A percentile compares a stretch with the other conserved stretches of the same genome.
Evolutionary conservation across 2,888 invertebrate species (phyloP).

Genomic region (Lasioglossum malachurum): DNA sequence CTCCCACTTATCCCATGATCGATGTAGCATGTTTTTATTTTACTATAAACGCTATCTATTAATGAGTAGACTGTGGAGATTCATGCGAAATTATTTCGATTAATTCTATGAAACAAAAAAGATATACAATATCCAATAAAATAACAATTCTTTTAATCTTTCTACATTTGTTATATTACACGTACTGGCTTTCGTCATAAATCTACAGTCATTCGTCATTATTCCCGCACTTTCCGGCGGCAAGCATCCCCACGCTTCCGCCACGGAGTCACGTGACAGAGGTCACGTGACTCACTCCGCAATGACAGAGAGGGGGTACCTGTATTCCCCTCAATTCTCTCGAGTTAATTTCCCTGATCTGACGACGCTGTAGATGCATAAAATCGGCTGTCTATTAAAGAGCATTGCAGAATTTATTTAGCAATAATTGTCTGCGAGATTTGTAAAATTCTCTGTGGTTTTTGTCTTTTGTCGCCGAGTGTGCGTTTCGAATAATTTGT

Average conservation of each 20-base stretch:
- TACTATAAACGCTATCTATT: not conserved
- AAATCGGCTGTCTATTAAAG: not conserved
- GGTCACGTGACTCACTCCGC: too few species aligned
- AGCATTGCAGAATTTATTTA: too few species aligned
- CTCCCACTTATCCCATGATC: not conserved
- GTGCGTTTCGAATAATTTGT: conserved; percentile 22
- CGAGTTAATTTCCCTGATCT: too few species aligned
- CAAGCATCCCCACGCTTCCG: too few species aligned
- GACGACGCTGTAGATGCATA: not conserved
- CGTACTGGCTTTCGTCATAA: not conserved
- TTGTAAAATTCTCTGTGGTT: not conserved
- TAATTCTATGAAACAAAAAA: not conserved
- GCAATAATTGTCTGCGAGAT: not conserved
- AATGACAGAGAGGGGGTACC: too few species aligned
- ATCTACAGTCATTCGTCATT: too few species aligned
- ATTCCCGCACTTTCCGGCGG: too few species aligned
- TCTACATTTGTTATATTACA: not conserved
- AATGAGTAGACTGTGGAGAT: not conserved
- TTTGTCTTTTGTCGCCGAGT: not conserved
- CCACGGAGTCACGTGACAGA: too few species aligned
- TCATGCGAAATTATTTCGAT: too few species aligned
- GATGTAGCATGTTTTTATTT: not conserved
- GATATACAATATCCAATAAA: too few species aligned
- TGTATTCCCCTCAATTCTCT: too few species aligned
- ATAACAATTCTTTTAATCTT: too few species aligned